Percentiles rank a stretch among this genome's conserved stretches.
Evolutionary conservation across 1,140 invertebrate genomes (phyloP).

Genomic region (Brachionus asplanchnoidis): DNA sequence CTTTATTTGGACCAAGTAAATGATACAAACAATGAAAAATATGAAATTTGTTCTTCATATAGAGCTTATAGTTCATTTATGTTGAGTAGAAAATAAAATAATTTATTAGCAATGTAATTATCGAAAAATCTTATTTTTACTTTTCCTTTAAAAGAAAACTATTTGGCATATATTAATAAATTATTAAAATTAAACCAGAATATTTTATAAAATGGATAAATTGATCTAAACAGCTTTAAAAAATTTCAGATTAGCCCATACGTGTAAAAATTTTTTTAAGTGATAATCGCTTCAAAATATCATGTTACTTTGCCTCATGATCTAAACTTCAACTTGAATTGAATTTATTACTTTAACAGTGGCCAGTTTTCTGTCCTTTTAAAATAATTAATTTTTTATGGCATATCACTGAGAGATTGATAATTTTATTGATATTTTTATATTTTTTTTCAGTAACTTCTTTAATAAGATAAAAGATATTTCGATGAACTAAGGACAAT

Average conservation of each 20-base stretch:
- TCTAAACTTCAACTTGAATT: too few relatives aligned
- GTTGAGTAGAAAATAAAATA: conserved; percentile 12
- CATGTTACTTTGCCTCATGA: not conserved
- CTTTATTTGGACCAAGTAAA: not conserved
- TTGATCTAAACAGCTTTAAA: too few relatives aligned
- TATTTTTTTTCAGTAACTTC: not conserved
- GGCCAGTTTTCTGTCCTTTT: not conserved
- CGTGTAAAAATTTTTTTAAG: too few relatives aligned
- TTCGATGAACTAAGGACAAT: too few relatives aligned
- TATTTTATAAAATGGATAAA: not conserved
- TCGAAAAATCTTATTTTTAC: not conserved
- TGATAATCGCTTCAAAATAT: too few relatives aligned
- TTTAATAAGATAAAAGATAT: too few relatives aligned
- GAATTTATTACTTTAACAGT: not conserved
- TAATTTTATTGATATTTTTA: not conserved
- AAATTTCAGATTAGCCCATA: too few relatives aligned
- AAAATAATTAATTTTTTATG: not conserved
- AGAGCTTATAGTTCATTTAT: not conserved
- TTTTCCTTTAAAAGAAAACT: not conserved
- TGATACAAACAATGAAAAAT: not conserved
- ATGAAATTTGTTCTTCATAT: not conserved
- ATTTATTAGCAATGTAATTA: not conserved
- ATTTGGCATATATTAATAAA: not conserved
- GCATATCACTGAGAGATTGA: not conserved
- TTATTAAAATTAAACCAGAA: conserved; percentile 6